Evolutionary conservation across 2,113 vertebrate genomes (phyloP).

Genomic region (Falcunculus frontatus): DNA sequence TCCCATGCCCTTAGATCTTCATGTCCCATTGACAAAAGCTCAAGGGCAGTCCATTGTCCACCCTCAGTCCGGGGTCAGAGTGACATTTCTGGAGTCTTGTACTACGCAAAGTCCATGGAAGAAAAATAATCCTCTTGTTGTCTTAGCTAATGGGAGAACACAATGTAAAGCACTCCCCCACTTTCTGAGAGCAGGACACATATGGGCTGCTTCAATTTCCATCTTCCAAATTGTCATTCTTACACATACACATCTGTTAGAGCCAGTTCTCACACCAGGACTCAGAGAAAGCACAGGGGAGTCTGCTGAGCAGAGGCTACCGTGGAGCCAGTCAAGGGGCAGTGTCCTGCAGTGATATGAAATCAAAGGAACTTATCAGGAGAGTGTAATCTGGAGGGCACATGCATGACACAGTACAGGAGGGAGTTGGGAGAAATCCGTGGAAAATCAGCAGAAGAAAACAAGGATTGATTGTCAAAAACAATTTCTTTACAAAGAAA

Average conservation of each 20-base stretch:
- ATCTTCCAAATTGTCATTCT: neutral
- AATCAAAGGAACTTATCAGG: neutral
- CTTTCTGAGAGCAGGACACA: neutral
- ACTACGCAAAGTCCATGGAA: neutral
- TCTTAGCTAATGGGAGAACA: neutral
- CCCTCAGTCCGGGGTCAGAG: neutral
- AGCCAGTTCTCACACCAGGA: neutral
- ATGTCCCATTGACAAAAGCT: neutral
- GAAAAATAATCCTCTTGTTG: neutral
- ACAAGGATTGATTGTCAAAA: neutral
- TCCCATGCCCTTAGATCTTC: accelerated
- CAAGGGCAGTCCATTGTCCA: neutral
- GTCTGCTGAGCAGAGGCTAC: neutral
- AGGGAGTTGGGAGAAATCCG: neutral
- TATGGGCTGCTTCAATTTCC: accelerated
- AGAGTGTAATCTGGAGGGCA: neutral
- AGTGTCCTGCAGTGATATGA: neutral
- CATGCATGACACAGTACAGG: neutral
- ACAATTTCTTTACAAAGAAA: neutral
- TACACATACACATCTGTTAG: neutral
- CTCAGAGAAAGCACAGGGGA: neutral
- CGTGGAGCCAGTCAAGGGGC: accelerated
- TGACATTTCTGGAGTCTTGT: neutral
- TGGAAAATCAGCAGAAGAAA: neutral
- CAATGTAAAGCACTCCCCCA: neutral